A percentile compares a stretch with the other conserved stretches of the same genome.
Conservation (phyloP, 2,797 vertebrate genomes). For the Spheniscus humboldti region DNA sequence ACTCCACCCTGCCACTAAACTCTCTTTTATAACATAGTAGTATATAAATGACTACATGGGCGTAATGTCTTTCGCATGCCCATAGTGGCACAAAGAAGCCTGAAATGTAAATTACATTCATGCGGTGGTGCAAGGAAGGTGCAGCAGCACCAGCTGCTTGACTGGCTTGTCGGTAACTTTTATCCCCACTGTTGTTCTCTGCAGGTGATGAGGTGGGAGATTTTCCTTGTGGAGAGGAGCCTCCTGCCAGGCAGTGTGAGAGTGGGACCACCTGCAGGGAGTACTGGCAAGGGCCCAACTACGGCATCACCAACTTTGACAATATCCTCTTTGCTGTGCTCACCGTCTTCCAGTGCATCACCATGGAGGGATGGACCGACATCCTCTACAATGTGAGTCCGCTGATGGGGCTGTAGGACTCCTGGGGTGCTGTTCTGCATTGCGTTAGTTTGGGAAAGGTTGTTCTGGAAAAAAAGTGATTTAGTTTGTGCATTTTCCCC, state of each 20-base stretch:
- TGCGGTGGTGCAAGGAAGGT: background rate
- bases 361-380: constrained; percentile 97
- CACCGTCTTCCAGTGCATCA: constrained; percentile 98
- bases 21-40: background rate
- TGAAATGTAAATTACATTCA: background rate
- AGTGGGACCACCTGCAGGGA: constrained; percentile 79
- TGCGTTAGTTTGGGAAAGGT: background rate
- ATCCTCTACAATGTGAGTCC: constrained; percentile 93
- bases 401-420: background rate
- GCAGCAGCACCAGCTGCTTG: background rate
- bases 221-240: constrained; percentile 86
- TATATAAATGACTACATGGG: too few species aligned
- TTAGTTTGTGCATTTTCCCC: background rate
- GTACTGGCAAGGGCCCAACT: constrained; percentile 96
- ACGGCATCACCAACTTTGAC: constrained; percentile 97
- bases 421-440: background rate
- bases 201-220: constrained; percentile 81
- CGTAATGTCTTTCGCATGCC: background rate
- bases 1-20: background rate
- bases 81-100: background rate
- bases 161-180: background rate
- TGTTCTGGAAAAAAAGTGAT: background rate
- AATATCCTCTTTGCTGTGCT: constrained; percentile 96
- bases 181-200: background rate
- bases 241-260: constrained; percentile 83